Conservation (phyloP, 2,888 invertebrate species). For the Ligdia adustata region DNA sequence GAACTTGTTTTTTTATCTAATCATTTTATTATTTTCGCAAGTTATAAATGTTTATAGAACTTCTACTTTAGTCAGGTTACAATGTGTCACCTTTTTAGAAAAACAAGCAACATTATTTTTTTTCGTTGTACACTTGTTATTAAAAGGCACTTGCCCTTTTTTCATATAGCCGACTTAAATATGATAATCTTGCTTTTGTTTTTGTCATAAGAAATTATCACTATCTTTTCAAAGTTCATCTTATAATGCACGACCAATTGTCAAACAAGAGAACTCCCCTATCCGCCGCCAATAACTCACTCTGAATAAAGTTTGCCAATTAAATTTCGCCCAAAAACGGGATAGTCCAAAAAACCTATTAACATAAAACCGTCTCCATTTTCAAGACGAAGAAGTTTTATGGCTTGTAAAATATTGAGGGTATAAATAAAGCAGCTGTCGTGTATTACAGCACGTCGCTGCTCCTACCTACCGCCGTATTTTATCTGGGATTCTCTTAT, state of each 20-base stretch:
- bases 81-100: too few species aligned
- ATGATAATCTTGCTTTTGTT: too few species aligned
- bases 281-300: slow-evolving; percentile 37
- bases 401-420: slow-evolving; percentile 82
- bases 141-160: too few species aligned
- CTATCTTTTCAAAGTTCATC: too few species aligned
- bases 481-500: slow-evolving; percentile 76
- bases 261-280: slow-evolving; percentile 12
- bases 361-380: slow-evolving; percentile 78
- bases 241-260: slow-evolving; percentile 23
- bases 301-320: slow-evolving; percentile 36
- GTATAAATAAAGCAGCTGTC: slow-evolving; percentile 79
- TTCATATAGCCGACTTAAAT: too few species aligned
- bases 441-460: slow-evolving; percentile 77
- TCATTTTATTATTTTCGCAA: too few species aligned
- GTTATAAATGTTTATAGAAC: too few species aligned
- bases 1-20: too few species aligned
- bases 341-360: slow-evolving; percentile 64
- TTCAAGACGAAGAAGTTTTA: slow-evolving; percentile 76
- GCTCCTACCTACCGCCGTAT: slow-evolving; percentile 69
- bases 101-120: too few species aligned
- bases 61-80: too few species aligned
- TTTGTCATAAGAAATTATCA: too few species aligned
- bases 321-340: slow-evolving; percentile 43
- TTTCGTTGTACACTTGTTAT: too few species aligned